Percentiles rank a stretch among this genome's conserved stretches.
These are phyloP conservation scores for Drosophila cardini DNA, from an alignment of 1,140 invertebrate genomes.

Conservation along the genomic window DNA sequence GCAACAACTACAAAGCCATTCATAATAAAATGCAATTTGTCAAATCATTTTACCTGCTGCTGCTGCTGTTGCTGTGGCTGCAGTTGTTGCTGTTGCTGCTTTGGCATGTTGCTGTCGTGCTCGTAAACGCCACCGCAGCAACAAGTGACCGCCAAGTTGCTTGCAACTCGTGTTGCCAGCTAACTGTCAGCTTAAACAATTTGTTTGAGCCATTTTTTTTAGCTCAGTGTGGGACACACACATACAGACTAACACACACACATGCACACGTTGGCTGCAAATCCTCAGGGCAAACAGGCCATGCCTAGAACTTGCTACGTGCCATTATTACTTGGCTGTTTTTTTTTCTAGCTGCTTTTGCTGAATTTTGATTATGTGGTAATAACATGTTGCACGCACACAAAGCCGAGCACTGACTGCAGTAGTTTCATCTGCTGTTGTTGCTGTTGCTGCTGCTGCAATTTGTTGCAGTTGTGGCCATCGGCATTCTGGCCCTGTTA, in stretches of 20 bases:
- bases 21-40: constrained; percentile 80
- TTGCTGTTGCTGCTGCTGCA: constrained; percentile 6
- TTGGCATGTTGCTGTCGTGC: constrained; percentile 43
- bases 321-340: constrained; percentile 54
- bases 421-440: background rate
- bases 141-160: constrained; percentile 39
- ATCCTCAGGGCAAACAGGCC: constrained; percentile 21
- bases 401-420: constrained; percentile 48
- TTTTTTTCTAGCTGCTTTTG: constrained; percentile 37
- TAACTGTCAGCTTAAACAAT: constrained; percentile 81
- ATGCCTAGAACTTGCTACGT: constrained; percentile 55
- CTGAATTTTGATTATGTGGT: constrained; percentile 81
- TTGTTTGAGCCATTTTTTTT: constrained; percentile 79
- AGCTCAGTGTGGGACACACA: constrained; percentile 42
- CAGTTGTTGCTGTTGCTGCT: constrained; percentile 17
- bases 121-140: constrained; percentile 46
- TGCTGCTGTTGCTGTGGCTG: constrained; percentile 25
- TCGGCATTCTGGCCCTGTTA: constrained; percentile 63
- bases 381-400: constrained; percentile 79
- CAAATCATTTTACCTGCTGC: constrained; percentile 65
- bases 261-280: constrained; percentile 51
- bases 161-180: constrained; percentile 33
- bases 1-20: constrained; percentile 50
- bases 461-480: constrained; percentile 46
- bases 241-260: background rate